A percentile compares a stretch with the other conserved stretches of the same genome.
Conservation (phyloP, 2,888 invertebrate genomes). For the Ptilodon capucinus region DNA sequence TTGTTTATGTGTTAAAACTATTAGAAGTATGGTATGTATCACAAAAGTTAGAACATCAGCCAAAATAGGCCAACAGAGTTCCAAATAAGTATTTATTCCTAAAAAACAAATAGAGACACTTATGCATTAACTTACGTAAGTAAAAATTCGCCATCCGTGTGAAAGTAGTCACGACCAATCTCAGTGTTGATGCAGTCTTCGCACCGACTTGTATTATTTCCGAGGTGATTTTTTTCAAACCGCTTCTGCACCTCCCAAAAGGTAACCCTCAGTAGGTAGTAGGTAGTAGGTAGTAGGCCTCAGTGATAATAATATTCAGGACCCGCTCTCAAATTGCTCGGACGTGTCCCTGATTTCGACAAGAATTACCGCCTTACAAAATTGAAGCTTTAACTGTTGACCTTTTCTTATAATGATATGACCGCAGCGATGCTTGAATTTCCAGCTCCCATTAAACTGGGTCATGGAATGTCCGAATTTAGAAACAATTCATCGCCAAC, state of each 20-base stretch:
- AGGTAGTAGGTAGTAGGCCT: no score
- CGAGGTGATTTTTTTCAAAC: constrained; percentile 49
- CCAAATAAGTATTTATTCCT: no score
- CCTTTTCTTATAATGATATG: constrained; percentile 50
- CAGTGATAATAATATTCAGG: constrained; percentile 60
- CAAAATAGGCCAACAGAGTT: no score
- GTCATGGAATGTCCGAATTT: not conserved
- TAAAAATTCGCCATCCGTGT: no score
- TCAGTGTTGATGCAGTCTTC: constrained; percentile 16
- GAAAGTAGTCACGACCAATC: constrained; percentile 19
- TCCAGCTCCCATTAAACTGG: constrained; percentile 16
- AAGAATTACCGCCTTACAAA: constrained; percentile 54
- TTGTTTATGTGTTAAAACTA: no score
- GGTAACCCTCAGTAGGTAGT: no score
- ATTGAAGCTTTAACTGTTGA: constrained; percentile 55
- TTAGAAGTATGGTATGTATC: no score
- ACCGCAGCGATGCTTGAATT: constrained; percentile 31
- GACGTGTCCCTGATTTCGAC: constrained; percentile 58
- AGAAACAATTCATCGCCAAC: constrained; percentile 26
- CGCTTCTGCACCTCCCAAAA: constrained; percentile 49
- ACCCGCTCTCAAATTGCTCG: constrained; percentile 60
- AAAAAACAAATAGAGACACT: no score
- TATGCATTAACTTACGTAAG: no score
- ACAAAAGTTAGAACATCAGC: no score
- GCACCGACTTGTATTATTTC: constrained; percentile 42